Base-by-base conservation (phyloP, 2,797 vertebrate genomes). In the Tapirus indicus region DNA sequence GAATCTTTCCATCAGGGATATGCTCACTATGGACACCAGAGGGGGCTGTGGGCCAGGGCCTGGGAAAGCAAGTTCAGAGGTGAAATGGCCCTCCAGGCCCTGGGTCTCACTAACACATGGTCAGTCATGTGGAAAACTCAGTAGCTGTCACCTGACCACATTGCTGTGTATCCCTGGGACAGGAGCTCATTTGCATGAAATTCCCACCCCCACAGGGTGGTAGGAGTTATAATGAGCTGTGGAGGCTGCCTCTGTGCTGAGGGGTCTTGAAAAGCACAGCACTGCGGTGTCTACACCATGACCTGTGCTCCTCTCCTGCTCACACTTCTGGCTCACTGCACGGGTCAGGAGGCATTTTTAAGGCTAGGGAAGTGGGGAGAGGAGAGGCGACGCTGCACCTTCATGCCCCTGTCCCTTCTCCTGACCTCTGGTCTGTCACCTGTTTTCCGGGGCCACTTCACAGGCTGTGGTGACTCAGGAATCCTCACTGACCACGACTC, bases 291-390 rank as follows among this genome's bases (percentile, higher is more conserved):
- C 87, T n/a, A 1, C 41, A 69, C 49, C 49, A 77, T 84, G 87
- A 69, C 71, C 72, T 90, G 93, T 69, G 23, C 32, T 72, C 21
- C 54, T n/a, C 90, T 96, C 29, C 78, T 96, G 56, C 84, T 97
- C 69, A 0, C 0, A 0, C 18, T 96, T 29, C 68, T 92, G 83
- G 71, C 44, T 89, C 64, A 68, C 27, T 56, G 35, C 89, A 75
- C 71, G 89, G 62, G 83, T 94, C 54, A 16, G 52, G 32, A 75
- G 14, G 5, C 12, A 13, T 4, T 16, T 41, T 68, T 44, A 38
- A 56, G n/a, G n/a, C 14, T 44, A 52, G 3, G 29, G 38, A 18
- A 18, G 1, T 1, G 3, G 25, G 66, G 18, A 11, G 54, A 25
- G 23, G 44, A 29, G 17, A 58, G 38, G 13, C 23, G 16, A 38